Percentiles rank a stretch among this genome's conserved stretches.
Evolutionary conservation across 2,888 invertebrate genomes (phyloP).

Genomic region (Holacanthella duospinosa): DNA sequence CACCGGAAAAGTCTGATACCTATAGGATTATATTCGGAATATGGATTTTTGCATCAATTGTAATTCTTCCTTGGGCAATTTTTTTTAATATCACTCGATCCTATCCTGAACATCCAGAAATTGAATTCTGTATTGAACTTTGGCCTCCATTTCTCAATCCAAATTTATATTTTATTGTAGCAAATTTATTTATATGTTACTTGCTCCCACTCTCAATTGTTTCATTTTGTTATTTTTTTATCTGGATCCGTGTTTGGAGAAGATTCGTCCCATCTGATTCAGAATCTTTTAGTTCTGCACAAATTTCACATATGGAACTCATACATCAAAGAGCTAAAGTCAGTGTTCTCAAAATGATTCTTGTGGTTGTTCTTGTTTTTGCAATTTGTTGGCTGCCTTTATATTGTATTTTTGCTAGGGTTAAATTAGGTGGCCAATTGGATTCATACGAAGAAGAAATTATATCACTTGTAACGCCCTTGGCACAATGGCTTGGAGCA

Average conservation of each 20-base stretch:
- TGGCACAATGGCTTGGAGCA: constrained; percentile 48
- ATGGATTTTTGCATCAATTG: constrained; percentile 43
- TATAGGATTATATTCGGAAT: constrained; percentile 42
- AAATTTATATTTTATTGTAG: constrained; percentile 46
- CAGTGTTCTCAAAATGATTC: constrained; percentile 46
- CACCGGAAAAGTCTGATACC: not conserved
- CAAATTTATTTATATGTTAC: constrained; percentile 48
- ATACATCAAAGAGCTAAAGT: constrained; percentile 41
- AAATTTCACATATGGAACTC: constrained; percentile 34
- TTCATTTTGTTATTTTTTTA: constrained; percentile 46
- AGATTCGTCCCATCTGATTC: constrained; percentile 43
- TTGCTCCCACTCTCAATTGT: constrained; percentile 47
- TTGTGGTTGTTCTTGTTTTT: constrained; percentile 48
- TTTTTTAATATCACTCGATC: constrained; percentile 56
- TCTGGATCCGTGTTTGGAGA: constrained; percentile 45
- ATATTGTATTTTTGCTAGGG: constrained; percentile 44
- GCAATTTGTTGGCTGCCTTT: constrained; percentile 49
- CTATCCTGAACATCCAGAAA: constrained; percentile 57
- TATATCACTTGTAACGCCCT: constrained; percentile 42
- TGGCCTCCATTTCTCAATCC: constrained; percentile 45
- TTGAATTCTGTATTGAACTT: constrained; percentile 48
- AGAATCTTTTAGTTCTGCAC: not conserved
- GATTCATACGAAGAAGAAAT: constrained; percentile 38
- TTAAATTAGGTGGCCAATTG: constrained; percentile 40
- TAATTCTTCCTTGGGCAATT: constrained; percentile 46